Base-by-base conservation (phyloP, 2,113 vertebrate species). In the Clarias batrachus region DNA sequence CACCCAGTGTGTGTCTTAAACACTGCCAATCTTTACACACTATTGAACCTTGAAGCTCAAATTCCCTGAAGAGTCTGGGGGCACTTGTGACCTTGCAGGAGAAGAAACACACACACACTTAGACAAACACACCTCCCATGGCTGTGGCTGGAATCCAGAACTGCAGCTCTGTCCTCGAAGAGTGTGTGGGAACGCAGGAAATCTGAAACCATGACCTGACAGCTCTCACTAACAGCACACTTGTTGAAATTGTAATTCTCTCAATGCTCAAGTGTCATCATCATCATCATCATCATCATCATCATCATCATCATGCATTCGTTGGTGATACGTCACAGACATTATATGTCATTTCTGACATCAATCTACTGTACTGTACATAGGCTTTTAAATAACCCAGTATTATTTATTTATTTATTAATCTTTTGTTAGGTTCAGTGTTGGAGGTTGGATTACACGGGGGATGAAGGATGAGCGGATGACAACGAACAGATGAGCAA, bases 221-320 rank as follows among this genome's bases (percentile, higher is more conserved):
- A 82, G 92, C 93, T 89, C 91, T 93, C 63, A 70, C 91, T 93
- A 91, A 92, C 92, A 95, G 94, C 91, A 57, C 94, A 94, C 93
- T 94, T 94, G 93, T 91, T 96, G 93, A 96, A 96, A 95, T 93
- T 95, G 95, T 95, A 96, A 95, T 96, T 96, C 94, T 95, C 94
- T 93, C 94, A 95, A 93, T 95, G 93, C 92, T 74, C 3, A 4
- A 74, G 9, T 37, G 23, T 0, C 19, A 41, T 12, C 71, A 74
- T 23, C 70, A 21, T 41, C 68, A 41, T 21, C 70, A 41, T 12
- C 71, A 74, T 23, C 70, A 21, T 41, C 68, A 41, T 21, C 70
- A 41, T 73, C 70, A 37, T 73, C 66, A 71, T 71, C 68, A 94
- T 95, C 93, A 93, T 94, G 95, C 94, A 94, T 93, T 94, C 94